These are phyloP conservation scores for cattle (Bos taurus) DNA, from an alignment of 2,113 vertebrate genomes.

Conservation along the genomic window DNA sequence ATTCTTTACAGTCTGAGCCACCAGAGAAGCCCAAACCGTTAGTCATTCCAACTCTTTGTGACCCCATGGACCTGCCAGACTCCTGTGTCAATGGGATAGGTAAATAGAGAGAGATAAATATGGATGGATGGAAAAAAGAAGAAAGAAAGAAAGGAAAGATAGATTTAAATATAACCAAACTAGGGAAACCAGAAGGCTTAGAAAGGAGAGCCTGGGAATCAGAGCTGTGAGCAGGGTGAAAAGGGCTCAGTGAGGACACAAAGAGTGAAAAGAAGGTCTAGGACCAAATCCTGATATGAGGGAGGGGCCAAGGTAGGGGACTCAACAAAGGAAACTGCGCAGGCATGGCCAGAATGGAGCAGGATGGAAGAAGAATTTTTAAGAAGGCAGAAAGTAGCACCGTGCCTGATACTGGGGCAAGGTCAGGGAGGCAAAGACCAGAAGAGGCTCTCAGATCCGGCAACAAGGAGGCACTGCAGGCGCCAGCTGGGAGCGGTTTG, in stretches of 20 bases:
- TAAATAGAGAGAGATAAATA: background rate
- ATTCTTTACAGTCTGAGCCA: background rate
- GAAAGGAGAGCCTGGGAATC: too few species aligned
- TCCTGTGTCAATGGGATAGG: background rate
- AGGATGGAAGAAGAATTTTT: background rate
- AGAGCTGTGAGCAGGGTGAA: background rate
- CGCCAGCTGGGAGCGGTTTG: background rate
- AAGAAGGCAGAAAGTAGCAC: background rate
- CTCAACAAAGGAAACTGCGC: background rate
- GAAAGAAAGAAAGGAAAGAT: background rate
- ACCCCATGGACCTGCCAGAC: background rate
- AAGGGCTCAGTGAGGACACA: background rate
- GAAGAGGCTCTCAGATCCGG: accelerated
- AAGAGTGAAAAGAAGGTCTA: background rate
- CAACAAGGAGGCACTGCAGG: too few species aligned
- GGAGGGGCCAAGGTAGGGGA: background rate
- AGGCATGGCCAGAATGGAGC: background rate
- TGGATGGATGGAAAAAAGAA: background rate
- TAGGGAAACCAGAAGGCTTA: background rate
- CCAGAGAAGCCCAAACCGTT: background rate
- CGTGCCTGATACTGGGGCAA: background rate
- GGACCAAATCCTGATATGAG: background rate
- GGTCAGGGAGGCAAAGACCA: background rate
- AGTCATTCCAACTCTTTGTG: background rate
- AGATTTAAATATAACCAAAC: background rate